Conservation (phyloP, 2,113 vertebrate species). For the Ophthalmotilapia sp. region DNA sequence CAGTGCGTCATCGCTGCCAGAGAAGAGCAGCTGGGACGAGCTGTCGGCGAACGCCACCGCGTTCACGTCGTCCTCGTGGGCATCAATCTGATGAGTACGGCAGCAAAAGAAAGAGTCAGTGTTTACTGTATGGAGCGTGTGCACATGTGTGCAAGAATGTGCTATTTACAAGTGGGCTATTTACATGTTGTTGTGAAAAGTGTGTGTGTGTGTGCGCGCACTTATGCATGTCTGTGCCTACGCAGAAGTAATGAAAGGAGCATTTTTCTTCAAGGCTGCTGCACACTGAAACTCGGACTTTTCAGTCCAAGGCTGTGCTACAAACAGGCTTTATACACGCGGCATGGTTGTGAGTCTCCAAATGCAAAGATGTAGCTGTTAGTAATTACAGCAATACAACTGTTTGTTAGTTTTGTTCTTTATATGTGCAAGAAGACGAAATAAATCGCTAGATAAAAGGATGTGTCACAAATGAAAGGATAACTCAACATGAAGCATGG, state of each 20-base stretch:
- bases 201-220: neutral
- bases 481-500: neutral
- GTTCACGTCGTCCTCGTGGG: slow-evolving; percentile 90
- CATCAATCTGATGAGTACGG: slow-evolving; percentile 73
- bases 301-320: neutral
- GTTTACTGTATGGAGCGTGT: neutral
- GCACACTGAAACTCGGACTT: neutral
- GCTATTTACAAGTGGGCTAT: neutral
- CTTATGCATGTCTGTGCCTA: neutral
- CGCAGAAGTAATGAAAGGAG: neutral
- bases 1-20: slow-evolving; percentile 87
- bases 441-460: neutral
- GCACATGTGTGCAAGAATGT: neutral
- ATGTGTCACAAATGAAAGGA: neutral
- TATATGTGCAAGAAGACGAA: neutral
- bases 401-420: neutral
- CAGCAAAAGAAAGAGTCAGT: neutral
- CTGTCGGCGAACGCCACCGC: slow-evolving; percentile 85
- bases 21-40: slow-evolving; percentile 88
- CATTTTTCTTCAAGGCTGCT: neutral
- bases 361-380: neutral
- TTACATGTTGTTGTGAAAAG: neutral
- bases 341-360: neutral
- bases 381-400: neutral
- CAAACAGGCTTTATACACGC: neutral